Evolutionary conservation across 2,113 vertebrate genomes (phyloP).

Genomic region (Elephantulus edwardii): DNA sequence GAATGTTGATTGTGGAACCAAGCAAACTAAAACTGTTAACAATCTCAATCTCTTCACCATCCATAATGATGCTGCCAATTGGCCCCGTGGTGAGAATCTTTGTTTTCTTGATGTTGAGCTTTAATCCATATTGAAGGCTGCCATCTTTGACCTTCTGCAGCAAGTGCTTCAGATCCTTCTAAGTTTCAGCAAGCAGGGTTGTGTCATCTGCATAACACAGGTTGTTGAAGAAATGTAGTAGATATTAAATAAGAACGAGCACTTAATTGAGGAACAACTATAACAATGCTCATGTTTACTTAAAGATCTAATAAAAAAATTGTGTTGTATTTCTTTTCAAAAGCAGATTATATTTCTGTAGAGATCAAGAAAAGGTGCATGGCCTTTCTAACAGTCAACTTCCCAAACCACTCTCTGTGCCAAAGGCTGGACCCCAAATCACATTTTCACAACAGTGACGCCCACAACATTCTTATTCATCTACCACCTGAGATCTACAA

Average conservation of each 20-base stretch:
- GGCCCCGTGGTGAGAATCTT: too few species aligned
- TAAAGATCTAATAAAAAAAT: constrained; percentile 8
- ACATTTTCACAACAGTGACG: too few species aligned
- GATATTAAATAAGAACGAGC: not conserved
- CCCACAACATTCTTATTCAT: not conserved
- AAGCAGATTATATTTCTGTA: constrained; percentile 33
- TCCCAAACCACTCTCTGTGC: not conserved
- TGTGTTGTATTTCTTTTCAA: not conserved
- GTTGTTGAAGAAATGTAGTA: constrained; percentile 15
- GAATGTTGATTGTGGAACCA: too few species aligned
- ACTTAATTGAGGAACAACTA: not conserved
- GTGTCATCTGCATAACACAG: too few species aligned
- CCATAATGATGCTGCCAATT: too few species aligned
- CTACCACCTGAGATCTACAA: not conserved
- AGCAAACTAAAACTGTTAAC: too few species aligned
- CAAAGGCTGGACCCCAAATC: not conserved
- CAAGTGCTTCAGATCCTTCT: too few species aligned
- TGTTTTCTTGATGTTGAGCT: too few species aligned
- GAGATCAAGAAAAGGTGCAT: constrained; percentile 7
- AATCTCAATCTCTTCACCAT: too few species aligned
- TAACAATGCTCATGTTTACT: constrained; percentile 10
- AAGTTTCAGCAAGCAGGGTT: too few species aligned
- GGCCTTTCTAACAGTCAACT: not conserved
- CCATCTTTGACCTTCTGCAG: too few species aligned
- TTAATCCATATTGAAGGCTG: too few species aligned